Base-by-base conservation (phyloP, 2,113 vertebrate species). In the Pionites leucogaster region DNA sequence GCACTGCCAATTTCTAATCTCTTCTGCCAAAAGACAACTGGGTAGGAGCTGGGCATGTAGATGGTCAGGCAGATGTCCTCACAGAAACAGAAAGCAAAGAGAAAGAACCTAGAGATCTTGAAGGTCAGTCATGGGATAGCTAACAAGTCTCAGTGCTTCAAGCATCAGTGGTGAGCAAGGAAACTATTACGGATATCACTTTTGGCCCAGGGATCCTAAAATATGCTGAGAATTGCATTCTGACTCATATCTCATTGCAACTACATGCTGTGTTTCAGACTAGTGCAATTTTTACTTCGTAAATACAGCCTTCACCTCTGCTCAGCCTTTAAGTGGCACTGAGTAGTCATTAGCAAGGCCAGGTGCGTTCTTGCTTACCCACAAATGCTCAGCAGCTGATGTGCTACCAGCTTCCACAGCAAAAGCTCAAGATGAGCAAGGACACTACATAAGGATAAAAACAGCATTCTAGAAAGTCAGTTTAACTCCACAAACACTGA, bases 321-420 rank as follows among this genome's bases (percentile, higher is more conserved):
- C 96, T 86, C 68, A 90, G 75, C 49, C 59, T 82, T 92, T 95
- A 89, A 91, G 82, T 65, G 88, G 79, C 13, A 68, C 75, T 93
- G 70, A 97, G 64, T 93, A 97, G 91, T 91, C 83, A 95, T 96
- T 94, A 96, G 82, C 0, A 1, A 90, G 46, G 75, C 90, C 96
- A 97, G 95, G 96, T 97, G 95, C 92, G 28, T 63, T 94, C 57
- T 52, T 93, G 86, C 94, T 90, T 96, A 95, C 47, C 70, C 81
- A 78, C 71, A 95, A 95, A 77, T 75, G 29, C 64, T 92, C 84
- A 92, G 65, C 71, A 93, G 92, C 55, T 93, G 88, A 92, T 55
- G 20, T 31, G 28, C 76, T 94, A 91, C n/a, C 65, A 88, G 49
- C 62, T 93, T 94, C 55, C 85, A 87, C 60, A 89, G 82, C 80